Base-by-base conservation (phyloP, 2,113 vertebrate genomes). In the Charadrius vociferus region DNA sequence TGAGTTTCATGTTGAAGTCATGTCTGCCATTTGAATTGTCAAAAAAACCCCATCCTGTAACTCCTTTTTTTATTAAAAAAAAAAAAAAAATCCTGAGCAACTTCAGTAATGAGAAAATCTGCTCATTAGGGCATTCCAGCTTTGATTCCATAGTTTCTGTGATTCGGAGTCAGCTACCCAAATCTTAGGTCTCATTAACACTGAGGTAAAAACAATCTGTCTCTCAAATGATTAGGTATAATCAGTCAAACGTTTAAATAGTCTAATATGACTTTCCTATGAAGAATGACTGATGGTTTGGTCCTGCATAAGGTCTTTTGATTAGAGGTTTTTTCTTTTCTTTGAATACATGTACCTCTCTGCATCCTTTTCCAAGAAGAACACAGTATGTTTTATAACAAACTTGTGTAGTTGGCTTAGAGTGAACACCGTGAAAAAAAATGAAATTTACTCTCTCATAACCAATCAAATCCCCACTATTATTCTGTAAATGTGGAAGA, bases 91-190 rank as follows among this genome's bases (percentile, higher is more conserved):
- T 78, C 29, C 63, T n/a, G 11, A 83, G 65, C 53, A 90, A 21
- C 55, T 53, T 39, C 20, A 61, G 55, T 75, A 85, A 73, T 52
- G 82, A 74, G 77, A 71, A 85, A 82, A 83, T 56, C 47, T 88
- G 50, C 80, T 97, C 74, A 12, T 83, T 86, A 93, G 19, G 12
- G 9, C 73, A 67, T 67, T 90, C 66, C 49, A 55, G 45, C 70
- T 96, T 95, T 79, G 65, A 95, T 56, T 91, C 70, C 83, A 63
- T 50, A 65, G 66, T 41, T 93, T 77, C 72, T 90, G 8, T 86
- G 81, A 83, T 86, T 58, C 81, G 58, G 56, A 85, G n/a, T 73
- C 79, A 59, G 66, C 39, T 85, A 36, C 24, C 32, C 43, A 88
- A 93, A 86, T 63, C 79, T 86, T 90, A 12, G 17, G n/a, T 86